Evolutionary conservation across 1,140 invertebrate species (phyloP).

Genomic region (Rhopalosiphum maidis): DNA sequence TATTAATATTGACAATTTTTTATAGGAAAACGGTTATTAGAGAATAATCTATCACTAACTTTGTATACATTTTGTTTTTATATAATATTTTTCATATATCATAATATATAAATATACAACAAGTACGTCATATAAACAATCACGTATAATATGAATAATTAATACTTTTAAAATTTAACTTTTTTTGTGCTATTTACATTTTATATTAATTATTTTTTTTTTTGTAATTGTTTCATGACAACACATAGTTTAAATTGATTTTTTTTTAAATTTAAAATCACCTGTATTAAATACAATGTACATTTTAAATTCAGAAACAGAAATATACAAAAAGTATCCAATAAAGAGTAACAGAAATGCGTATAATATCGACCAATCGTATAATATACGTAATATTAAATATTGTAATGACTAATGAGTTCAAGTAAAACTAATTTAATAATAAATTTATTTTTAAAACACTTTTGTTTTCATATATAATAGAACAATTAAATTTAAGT

Average conservation of each 20-base stretch:
- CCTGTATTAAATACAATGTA: not conserved
- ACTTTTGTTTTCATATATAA: not conserved
- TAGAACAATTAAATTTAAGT: not conserved
- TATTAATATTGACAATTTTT: no score
- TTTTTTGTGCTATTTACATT: no score
- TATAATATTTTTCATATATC: no score
- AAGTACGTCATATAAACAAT: no score
- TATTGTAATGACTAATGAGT: not conserved
- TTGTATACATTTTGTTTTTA: no score
- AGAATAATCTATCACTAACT: no score
- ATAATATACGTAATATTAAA: no score
- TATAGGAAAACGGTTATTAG: no score
- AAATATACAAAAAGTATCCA: not conserved
- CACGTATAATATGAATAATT: no score
- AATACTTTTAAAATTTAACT: no score
- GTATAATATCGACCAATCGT: not conserved
- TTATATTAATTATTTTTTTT: no score
- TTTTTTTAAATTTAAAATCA: not conserved
- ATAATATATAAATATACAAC: no score
- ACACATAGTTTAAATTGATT: not conserved
- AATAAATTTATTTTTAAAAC: slow-evolving; percentile 20
- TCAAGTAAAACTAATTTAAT: not conserved
- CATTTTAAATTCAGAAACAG: not conserved
- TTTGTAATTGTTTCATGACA: not conserved
- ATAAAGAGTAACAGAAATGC: not conserved